A percentile compares a stretch with the other conserved stretches of the same genome.
phyloP scores from a whole-genome alignment of 2,888 invertebrate genomes.

The Parnassius apollo region DNA sequence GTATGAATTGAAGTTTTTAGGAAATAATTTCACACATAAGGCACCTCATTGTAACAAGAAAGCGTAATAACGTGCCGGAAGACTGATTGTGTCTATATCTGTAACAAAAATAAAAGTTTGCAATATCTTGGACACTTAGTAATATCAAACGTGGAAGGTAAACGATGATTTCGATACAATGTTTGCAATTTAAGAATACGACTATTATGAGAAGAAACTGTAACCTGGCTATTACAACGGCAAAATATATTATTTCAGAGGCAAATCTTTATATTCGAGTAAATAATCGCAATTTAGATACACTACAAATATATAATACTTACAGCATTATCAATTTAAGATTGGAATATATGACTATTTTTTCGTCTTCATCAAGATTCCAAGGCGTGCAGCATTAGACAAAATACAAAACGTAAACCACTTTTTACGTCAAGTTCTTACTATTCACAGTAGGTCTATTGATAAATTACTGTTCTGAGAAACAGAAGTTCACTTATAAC shows the following conservation, averaged over 20 bases:
- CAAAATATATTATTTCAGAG: background rate
- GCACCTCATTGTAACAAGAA: conserved; percentile 69
- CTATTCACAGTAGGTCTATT: conserved; percentile 44
- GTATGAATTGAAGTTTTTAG: conserved; percentile 44
- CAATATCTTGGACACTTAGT: conserved; percentile 17
- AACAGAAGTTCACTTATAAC: conserved; percentile 54
- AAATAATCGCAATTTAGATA: conserved; percentile 31
- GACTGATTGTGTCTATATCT: conserved; percentile 73
- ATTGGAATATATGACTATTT: conserved; percentile 73
- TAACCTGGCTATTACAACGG: conserved; percentile 9
- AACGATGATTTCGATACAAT: conserved; percentile 11
- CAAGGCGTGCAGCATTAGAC: conserved; percentile 79
- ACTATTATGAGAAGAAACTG: conserved; percentile 6
- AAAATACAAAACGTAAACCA: conserved; percentile 64
- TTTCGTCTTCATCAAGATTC: conserved; percentile 74
- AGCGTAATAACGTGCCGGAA: conserved; percentile 66
- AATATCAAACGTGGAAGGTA: conserved; percentile 20
- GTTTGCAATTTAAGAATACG: background rate
- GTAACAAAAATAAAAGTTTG: conserved; percentile 61
- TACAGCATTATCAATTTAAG: conserved; percentile 77
- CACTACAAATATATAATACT: conserved; percentile 54
- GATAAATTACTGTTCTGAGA: conserved; percentile 49
- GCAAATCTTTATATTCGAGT: conserved; percentile 20
- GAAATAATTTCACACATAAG: conserved; percentile 56
- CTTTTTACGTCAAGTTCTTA: conserved; percentile 45